Evolutionary conservation across 2,888 invertebrate species (phyloP), one percentile per base, ranked within the genome.

Genomic region (Thymelicus lineola): DNA sequence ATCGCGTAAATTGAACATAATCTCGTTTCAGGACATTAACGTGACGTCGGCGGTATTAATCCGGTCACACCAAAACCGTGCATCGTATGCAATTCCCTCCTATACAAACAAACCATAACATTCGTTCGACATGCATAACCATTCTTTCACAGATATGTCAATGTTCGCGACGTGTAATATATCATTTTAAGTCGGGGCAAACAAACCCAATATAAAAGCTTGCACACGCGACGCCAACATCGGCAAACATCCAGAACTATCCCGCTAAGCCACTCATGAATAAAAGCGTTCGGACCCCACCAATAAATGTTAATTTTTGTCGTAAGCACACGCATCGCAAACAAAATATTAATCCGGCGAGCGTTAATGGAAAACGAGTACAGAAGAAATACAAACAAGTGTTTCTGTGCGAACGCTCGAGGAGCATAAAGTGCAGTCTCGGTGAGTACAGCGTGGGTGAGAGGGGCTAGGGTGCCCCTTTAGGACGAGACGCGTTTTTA

Each of bases 241-340:
- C 84, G 84, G 84, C 82, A 90, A 91, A 91, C 92, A 92, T 91
- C 91, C 90, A 87, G 84, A 90, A 90, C 91, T 92, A 91, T 91
- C 88, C 88, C 86, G 86, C 81, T 91, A 90, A 91, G 91, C 89
- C 87, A 88, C 90, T 91, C 91, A 91, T 92, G 92, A 92, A 92
- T 92, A 92, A 90, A 91, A 90, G 88, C 89, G 87, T 85, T 86
- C 84, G 86, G 88, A 89, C 91, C 92, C 91, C 86, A 88, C 86
- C 89, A 86, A 92, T 92, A 92, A 93, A 93, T 92, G 93, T 91
- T 91, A 93, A 93, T 92, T 93, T 90, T 90, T 85, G 89, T 91
- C 90, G 89, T 84, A 86, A 88, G 85, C 90, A 83, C 88, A 89
- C 89, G 89, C 90, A 87, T 88, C 83, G 90, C 90, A 90, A 92